Evolutionary conservation across 1,140 invertebrate genomes (phyloP).

Genomic region (Diorhabda carinulata): DNA sequence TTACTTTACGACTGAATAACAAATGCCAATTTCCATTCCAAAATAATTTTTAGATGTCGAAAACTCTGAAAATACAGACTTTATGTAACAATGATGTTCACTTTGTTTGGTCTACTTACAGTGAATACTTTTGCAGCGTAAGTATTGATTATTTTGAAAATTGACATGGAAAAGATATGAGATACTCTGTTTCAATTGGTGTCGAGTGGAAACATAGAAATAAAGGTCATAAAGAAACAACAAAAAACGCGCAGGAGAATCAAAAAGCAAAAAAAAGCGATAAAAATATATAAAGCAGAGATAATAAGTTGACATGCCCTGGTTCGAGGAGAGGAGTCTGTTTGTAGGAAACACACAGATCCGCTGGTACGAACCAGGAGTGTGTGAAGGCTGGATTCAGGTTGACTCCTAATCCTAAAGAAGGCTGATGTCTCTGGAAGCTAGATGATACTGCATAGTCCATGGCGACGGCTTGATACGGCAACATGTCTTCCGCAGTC

Average conservation of each 20-base stretch:
- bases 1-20: too few relatives aligned
- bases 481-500: slow-evolving; percentile 62
- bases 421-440: slow-evolving; percentile 70
- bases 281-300: slow-evolving; percentile 32
- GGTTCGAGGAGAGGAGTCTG: slow-evolving; percentile 80
- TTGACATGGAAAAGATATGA: too few relatives aligned
- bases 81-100: too few relatives aligned
- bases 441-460: slow-evolving; percentile 72
- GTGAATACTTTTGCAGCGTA: too few relatives aligned
- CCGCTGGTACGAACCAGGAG: slow-evolving; percentile 89
- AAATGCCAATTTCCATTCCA: too few relatives aligned
- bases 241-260: background rate
- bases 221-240: background rate
- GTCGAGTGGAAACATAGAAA: background rate
- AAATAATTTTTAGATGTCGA: too few relatives aligned
- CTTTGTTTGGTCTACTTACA: too few relatives aligned
- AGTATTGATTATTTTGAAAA: too few relatives aligned
- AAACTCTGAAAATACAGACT: too few relatives aligned
- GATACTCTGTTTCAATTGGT: too few relatives aligned
- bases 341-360: slow-evolving; percentile 82
- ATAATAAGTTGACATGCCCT: slow-evolving; percentile 72
- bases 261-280: slow-evolving; percentile 8
- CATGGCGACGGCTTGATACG: slow-evolving; percentile 83
- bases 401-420: slow-evolving; percentile 59
- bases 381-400: slow-evolving; percentile 71